Evolutionary conservation across 2,797 vertebrate species (phyloP).

Genomic region (Linurgus olivaceus): DNA sequence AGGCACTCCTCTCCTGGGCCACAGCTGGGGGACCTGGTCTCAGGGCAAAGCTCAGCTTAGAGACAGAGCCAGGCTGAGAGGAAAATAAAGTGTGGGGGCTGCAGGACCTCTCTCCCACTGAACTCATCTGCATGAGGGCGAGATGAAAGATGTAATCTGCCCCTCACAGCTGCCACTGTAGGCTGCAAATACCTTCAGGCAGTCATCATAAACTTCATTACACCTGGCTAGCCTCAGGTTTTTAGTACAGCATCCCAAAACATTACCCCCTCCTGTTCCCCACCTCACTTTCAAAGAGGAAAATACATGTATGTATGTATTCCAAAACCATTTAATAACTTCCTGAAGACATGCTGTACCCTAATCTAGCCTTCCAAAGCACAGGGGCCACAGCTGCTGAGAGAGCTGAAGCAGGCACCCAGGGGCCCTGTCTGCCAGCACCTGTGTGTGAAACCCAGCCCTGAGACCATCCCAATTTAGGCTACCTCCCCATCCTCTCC

Average conservation of each 20-base stretch:
- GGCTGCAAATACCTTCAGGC: background rate
- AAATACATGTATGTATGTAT: background rate
- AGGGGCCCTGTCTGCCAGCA: background rate
- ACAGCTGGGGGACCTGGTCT: background rate
- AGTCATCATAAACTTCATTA: background rate
- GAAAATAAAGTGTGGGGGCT: background rate
- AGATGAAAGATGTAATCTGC: background rate
- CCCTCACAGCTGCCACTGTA: background rate
- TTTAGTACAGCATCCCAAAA: background rate
- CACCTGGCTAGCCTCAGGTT: conserved; percentile 6
- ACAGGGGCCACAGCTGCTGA: background rate
- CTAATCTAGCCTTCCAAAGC: background rate
- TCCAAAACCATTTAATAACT: background rate
- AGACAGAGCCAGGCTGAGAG: background rate
- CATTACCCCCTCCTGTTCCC: background rate
- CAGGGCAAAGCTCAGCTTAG: background rate
- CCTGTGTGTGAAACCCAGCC: background rate
- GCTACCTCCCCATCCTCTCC: fast-evolving
- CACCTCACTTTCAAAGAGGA: background rate
- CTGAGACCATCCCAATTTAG: fast-evolving
- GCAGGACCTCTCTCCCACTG: background rate
- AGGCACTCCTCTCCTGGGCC: background rate
- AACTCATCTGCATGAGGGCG: background rate
- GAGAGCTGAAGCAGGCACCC: background rate
- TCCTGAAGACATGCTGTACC: background rate